A percentile compares a stretch with the other conserved stretches of the same genome.
Evolutionary conservation across 2,888 invertebrate genomes (phyloP).

Genomic region (Encarsia formosa): DNA sequence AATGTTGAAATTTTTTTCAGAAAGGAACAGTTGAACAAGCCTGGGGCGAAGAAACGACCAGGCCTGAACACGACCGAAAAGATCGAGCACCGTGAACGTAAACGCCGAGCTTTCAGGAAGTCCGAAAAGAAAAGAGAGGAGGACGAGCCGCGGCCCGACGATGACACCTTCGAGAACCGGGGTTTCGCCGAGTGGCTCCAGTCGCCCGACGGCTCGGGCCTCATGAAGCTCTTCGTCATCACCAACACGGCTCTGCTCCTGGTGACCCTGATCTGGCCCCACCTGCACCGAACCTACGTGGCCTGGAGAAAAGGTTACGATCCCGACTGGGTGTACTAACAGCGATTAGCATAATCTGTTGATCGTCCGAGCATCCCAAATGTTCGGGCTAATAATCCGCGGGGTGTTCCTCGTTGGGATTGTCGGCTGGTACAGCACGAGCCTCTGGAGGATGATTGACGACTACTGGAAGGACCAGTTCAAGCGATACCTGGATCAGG

Average conservation of each 20-base stretch:
- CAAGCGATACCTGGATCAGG: constrained; percentile 57
- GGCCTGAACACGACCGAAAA: constrained; percentile 2
- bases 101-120: constrained; percentile 28
- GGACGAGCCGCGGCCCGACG: constrained; percentile 17
- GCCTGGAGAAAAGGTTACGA: neutral
- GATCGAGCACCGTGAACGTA: neutral
- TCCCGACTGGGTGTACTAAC: no score
- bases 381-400: constrained; percentile 64
- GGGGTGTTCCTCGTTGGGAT: constrained; percentile 63
- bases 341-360: neutral
- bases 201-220: constrained; percentile 65
- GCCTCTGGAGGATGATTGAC: constrained; percentile 69
- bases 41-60: constrained; percentile 10
- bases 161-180: constrained; percentile 42
- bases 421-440: constrained; percentile 69
- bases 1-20: no score
- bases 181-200: constrained; percentile 48
- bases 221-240: constrained; percentile 76
- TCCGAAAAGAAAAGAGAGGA: constrained; percentile 28
- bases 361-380: constrained; percentile 38
- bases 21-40: no score
- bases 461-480: constrained; percentile 72
- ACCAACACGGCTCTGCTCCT: constrained; percentile 71
- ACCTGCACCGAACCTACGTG: constrained; percentile 61
- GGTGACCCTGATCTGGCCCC: constrained; percentile 70